These are phyloP conservation scores for Polymixis lichenea DNA, from an alignment of 2,888 invertebrate genomes.

Conservation along the genomic window DNA sequence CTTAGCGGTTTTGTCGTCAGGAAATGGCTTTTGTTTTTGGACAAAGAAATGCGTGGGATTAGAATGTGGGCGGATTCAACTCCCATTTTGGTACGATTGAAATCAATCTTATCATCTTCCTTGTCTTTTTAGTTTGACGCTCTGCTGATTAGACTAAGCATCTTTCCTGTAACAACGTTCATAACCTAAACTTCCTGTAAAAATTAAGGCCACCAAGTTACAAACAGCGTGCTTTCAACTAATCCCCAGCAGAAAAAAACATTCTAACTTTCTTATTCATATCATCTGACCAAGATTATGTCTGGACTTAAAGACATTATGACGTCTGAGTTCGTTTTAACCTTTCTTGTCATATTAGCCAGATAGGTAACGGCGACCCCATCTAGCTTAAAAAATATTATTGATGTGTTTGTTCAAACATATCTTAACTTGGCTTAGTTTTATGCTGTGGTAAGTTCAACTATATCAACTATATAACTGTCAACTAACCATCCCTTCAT, in stretches of 20 bases:
- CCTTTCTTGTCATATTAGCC: no score
- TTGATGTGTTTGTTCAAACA: no score
- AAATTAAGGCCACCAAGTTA: background rate
- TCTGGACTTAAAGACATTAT: no score
- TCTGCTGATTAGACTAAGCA: background rate
- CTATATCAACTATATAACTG: background rate
- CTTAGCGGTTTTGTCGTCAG: slow-evolving; percentile 52
- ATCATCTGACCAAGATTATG: no score
- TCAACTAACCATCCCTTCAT: background rate
- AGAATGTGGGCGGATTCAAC: background rate
- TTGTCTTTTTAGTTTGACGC: background rate
- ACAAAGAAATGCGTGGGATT: slow-evolving; percentile 29
- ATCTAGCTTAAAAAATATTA: no score
- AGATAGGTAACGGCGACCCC: no score
- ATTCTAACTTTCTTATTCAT: no score
- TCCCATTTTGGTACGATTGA: no score
- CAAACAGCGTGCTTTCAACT: background rate
- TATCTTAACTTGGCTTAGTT: background rate
- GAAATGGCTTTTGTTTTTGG: slow-evolving; percentile 55
- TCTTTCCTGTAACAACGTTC: no score
- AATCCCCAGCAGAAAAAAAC: no score
- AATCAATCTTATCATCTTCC: background rate
- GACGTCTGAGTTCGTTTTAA: no score
- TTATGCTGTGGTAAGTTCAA: background rate
- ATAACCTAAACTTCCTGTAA: background rate